A percentile compares a stretch with the other conserved stretches of the same genome.
phyloP scores from a whole-genome alignment of 1,140 invertebrate genomes.

The Orchesella cincta region DNA sequence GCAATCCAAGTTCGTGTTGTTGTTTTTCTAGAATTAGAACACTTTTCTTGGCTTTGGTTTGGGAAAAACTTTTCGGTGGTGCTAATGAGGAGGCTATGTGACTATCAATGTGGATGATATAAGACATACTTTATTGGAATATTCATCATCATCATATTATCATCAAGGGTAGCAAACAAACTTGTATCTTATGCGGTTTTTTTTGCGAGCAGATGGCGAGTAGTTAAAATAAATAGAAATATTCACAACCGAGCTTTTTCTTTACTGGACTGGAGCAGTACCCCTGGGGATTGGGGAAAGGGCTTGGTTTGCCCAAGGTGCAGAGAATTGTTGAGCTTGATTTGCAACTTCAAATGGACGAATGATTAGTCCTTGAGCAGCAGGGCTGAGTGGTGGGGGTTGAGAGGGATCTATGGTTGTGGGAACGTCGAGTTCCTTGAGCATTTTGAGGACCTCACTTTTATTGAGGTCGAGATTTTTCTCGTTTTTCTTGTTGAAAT shows the following conservation, averaged over 20 bases:
- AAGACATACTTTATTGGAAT: no score
- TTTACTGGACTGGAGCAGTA: neutral
- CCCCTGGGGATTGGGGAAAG: neutral
- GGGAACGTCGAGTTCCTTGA: slow-evolving; percentile 75
- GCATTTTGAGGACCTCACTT: slow-evolving; percentile 88
- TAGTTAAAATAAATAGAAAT: no score
- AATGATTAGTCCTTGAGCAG: neutral
- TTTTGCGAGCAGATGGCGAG: neutral
- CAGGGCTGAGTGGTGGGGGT: neutral
- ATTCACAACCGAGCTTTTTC: neutral
- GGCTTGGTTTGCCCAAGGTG: neutral
- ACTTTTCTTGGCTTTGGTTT: neutral
- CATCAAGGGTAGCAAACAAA: neutral
- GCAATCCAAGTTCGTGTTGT: neutral
- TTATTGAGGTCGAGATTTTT: slow-evolving; percentile 81
- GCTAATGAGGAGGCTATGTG: no score
- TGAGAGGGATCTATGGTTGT: neutral
- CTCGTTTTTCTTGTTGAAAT: slow-evolving; percentile 90
- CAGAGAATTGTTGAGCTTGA: neutral
- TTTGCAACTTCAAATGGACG: neutral
- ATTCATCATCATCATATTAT: no score
- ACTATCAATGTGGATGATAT: no score
- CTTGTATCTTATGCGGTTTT: neutral
- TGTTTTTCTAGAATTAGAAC: neutral
- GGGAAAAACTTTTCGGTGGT: no score